Conservation (phyloP, 2,797 vertebrate genomes). For the Florisuga fusca region DNA sequence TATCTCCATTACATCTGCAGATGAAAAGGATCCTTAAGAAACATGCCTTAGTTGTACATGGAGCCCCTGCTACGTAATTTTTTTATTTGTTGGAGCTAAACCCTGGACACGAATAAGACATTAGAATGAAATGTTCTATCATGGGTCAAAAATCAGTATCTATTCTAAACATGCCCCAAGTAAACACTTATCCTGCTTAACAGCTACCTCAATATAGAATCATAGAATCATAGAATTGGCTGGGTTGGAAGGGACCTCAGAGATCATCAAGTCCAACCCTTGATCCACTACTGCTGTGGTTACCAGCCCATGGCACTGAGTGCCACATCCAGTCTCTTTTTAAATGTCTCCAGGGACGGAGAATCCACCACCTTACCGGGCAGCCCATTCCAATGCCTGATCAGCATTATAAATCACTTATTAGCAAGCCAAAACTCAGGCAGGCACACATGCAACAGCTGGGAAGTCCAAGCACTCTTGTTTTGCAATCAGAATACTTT, state of each 20-base stretch:
- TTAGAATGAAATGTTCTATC: background rate
- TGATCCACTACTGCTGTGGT: too few species aligned
- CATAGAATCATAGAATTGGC: too few species aligned
- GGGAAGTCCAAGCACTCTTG: background rate
- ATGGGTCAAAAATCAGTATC: background rate
- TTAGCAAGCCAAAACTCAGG: background rate
- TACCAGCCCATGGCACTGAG: too few species aligned
- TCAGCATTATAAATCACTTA: background rate
- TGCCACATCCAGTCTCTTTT: too few species aligned
- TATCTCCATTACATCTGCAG: background rate
- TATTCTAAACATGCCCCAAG: background rate
- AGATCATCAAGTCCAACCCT: too few species aligned
- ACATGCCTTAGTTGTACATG: rapidly evolving
- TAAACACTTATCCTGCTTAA: background rate
- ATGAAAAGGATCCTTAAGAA: background rate
- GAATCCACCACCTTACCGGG: too few species aligned
- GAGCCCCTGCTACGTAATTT: background rate
- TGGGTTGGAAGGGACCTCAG: too few species aligned
- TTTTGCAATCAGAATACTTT: background rate
- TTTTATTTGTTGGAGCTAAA: background rate
- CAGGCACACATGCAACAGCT: background rate
- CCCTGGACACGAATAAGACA: background rate
- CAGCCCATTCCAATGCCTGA: too few species aligned
- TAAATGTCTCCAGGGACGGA: too few species aligned
- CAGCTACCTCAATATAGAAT: background rate